Base-by-base conservation (phyloP, 2,888 invertebrate genomes). In the Noctua janthina region DNA sequence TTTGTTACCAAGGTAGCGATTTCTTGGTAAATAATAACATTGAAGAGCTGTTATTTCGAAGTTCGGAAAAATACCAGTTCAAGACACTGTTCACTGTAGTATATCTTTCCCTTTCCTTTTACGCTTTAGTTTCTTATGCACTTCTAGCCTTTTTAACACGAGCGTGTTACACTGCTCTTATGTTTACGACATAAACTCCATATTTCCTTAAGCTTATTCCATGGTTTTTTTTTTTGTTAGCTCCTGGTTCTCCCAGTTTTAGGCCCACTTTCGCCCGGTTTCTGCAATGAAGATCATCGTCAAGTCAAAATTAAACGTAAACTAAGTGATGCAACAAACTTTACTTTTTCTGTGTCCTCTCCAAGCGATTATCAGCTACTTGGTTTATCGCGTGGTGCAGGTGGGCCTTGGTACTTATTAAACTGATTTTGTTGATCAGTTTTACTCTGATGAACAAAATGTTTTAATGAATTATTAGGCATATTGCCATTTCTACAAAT, bases 1-100 rank as follows among this genome's bases (percentile, higher is more conserved):
- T 73, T 66, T n/a, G 66, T 59, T 54, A 69, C 64, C 46, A 72
- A 54, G 78, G 68, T 62, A 86, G 56, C 46, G n/a, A 64, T 86
- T 85, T 46, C 51, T 72, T 70, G 66, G 49, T 39, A 76, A 71
- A 67, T 67, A 64, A 74, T 64, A 39, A 74, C n/a, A 74, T 11
- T 54, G 2, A 49, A 35, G 66, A 1, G 35, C 29, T 29, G 29
- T 43, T 56, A 56, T 59, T 39, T 29, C 56, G 17, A 35, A 15
- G 8, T 62, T 72, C 11, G 46, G 35, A 54, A 81, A 80, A 72
- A 64, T 49, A 56, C 7, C 29, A 43, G 10, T 29, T 43, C 17
- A n/a, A 23, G 23, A n/a, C 15, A 29, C n/a, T 59, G 59, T 56
- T n/a, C 11, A n/a, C n/a, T n/a, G n/a, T 29, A 46, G 23, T 1